A percentile compares a stretch with the other conserved stretches of the same genome.
phyloP scores from a whole-genome alignment of 2,888 invertebrate species.

The Diarsia rubi region DNA sequence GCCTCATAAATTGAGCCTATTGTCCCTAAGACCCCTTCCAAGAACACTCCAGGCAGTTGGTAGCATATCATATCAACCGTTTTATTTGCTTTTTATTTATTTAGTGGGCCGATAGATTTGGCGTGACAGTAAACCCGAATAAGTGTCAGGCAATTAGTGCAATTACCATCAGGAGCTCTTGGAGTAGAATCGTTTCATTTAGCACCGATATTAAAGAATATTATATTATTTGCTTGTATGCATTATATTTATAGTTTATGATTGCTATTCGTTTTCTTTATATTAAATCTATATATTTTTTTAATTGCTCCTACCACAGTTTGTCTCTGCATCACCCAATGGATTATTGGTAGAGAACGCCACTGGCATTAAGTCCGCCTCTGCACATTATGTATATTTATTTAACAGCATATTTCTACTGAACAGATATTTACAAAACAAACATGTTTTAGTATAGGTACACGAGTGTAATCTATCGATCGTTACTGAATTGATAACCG shows the following conservation, averaged over 20 bases:
- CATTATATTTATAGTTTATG: background rate
- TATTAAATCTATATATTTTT: background rate
- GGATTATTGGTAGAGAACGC: background rate
- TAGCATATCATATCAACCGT: slow-evolving; percentile 23
- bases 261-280: background rate
- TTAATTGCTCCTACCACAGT: background rate
- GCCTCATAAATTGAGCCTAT: slow-evolving; percentile 48
- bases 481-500: slow-evolving; percentile 41
- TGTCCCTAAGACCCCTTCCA: slow-evolving; percentile 43
- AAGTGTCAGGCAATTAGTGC: background rate
- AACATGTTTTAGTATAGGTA: slow-evolving; percentile 3
- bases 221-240: background rate
- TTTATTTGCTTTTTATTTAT: slow-evolving; percentile 12
- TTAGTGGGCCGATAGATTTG: background rate
- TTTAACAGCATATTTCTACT: background rate
- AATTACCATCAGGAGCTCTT: background rate
- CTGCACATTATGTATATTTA: background rate
- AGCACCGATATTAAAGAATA: background rate
- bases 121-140: background rate
- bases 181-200: background rate
- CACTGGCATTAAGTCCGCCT: background rate
- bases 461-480: slow-evolving; percentile 22
- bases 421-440: slow-evolving; percentile 19
- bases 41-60: slow-evolving; percentile 34
- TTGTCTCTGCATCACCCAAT: background rate